Percentiles rank a stretch among this genome's conserved stretches.
Conservation (phyloP, 2,113 vertebrate genomes). For the Mirounga angustirostris region DNA sequence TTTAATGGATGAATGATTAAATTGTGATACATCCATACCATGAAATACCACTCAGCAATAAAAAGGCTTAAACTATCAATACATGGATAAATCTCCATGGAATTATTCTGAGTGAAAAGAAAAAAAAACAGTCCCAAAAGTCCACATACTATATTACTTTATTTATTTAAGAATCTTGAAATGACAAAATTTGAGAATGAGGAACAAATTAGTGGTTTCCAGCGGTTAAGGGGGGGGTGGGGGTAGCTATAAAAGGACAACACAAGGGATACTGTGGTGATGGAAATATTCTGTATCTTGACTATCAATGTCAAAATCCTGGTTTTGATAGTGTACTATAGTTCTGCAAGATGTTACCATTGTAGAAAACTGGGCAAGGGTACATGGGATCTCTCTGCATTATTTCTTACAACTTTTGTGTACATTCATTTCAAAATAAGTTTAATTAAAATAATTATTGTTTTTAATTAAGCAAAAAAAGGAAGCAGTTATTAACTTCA, state of each 20-base stretch:
- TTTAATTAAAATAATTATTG: background rate
- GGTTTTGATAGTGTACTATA: background rate
- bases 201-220: background rate
- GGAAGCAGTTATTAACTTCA: background rate
- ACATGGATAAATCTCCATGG: background rate
- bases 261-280: background rate
- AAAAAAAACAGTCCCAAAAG: background rate
- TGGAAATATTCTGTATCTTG: background rate
- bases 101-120: background rate
- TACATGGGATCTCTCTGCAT: background rate
- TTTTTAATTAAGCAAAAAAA: constrained; percentile 8
- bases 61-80: background rate
- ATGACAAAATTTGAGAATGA: constrained; percentile 4
- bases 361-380: background rate
- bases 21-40: background rate
- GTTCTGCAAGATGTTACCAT: background rate
- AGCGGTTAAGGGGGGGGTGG: background rate
- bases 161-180: background rate
- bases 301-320: background rate
- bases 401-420: constrained; percentile 1
- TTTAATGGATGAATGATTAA: constrained; percentile 13
- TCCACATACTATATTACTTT: background rate
- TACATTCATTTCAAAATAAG: background rate
- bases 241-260: background rate
- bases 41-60: background rate